Conservation (phyloP, 2,888 invertebrate species). For the Sipha maydis region DNA sequence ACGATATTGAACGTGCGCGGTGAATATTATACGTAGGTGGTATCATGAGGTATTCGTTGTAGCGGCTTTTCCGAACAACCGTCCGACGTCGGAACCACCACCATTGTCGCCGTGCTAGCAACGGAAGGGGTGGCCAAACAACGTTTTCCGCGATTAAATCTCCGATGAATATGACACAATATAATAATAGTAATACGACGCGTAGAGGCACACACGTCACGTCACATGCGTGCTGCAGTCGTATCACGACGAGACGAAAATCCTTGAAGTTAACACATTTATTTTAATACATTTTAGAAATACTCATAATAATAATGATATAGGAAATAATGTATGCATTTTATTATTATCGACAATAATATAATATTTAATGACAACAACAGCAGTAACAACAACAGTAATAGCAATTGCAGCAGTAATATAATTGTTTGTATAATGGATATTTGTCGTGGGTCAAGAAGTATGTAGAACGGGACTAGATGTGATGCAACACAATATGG, state of each 20-base stretch:
- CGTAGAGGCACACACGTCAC: no score
- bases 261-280: neutral
- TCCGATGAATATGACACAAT: no score
- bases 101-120: no score
- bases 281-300: neutral
- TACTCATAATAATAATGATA: neutral
- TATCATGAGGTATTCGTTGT: neutral
- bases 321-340: neutral
- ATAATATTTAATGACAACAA: neutral
- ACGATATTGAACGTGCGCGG: constrained; percentile 13
- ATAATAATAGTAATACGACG: no score
- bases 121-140: neutral
- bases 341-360: constrained; percentile 16
- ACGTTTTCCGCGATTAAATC: neutral
- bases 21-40: neutral
- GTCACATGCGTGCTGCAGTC: no score
- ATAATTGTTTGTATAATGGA: constrained; percentile 11
- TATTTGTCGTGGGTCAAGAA: constrained; percentile 35
- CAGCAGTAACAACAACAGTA: neutral
- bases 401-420: neutral
- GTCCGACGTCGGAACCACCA: no score
- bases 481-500: neutral
- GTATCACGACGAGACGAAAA: constrained; percentile 12
- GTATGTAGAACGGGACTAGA: constrained; percentile 13
- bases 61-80: neutral